Conservation (phyloP, 2,888 invertebrate species). For the Eilema caniola region DNA sequence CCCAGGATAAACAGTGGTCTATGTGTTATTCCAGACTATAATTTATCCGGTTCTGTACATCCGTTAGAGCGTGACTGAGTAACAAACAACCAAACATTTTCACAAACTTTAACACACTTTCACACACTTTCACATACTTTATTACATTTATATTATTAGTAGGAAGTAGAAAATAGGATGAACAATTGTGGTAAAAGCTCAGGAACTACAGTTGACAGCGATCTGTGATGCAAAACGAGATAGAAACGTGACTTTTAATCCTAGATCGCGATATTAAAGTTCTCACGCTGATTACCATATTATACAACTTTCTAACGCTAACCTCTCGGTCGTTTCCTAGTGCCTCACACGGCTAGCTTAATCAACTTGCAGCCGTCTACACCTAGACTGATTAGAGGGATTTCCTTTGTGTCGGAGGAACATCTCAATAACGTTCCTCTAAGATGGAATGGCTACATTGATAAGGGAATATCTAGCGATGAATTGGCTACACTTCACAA, state of each 20-base stretch:
- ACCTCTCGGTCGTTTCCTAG: neutral
- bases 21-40: too few relatives aligned
- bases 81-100: too few relatives aligned
- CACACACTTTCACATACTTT: too few relatives aligned
- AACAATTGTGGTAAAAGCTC: neutral
- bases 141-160: too few relatives aligned
- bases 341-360: neutral
- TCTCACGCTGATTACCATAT: too few relatives aligned
- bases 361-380: neutral
- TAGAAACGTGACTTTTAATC: too few relatives aligned
- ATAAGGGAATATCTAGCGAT: neutral
- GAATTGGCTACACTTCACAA: neutral
- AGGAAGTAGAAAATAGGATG: too few relatives aligned
- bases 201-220: neutral
- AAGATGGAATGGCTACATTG: neutral
- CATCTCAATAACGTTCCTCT: neutral
- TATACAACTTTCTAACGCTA: neutral
- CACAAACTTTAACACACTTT: too few relatives aligned
- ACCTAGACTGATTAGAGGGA: neutral
- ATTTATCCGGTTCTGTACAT: too few relatives aligned
- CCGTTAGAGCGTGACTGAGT: too few relatives aligned
- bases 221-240: neutral
- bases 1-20: too few relatives aligned
- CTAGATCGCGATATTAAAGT: too few relatives aligned
- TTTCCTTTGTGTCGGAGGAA: neutral